Conservation (phyloP, 2,113 vertebrate species). For the Centropus bengalensis region DNA sequence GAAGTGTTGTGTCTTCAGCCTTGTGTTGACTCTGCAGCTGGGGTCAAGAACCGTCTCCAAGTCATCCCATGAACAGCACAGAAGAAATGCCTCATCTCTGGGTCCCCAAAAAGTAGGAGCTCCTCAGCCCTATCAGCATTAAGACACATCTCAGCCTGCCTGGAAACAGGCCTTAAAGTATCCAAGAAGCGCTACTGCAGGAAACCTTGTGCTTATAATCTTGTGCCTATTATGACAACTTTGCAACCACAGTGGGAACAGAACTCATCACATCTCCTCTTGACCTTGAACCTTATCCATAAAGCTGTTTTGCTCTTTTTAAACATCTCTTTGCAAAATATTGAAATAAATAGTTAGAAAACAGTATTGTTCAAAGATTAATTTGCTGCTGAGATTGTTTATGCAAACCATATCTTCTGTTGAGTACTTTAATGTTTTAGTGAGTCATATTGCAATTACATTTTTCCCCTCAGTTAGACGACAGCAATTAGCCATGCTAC, state of each 20-base stretch:
- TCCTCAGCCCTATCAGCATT: not conserved
- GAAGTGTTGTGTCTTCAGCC: not conserved
- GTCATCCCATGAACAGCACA: not conserved
- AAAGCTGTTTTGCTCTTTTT: not conserved
- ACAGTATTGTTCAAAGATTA: slow-evolving; percentile 49
- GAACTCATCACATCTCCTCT: not conserved
- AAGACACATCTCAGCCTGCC: not conserved
- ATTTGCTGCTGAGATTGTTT: slow-evolving; percentile 49
- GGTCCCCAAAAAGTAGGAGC: not conserved
- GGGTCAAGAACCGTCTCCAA: not conserved
- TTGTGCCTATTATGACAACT: not conserved
- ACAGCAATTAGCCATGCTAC: slow-evolving; percentile 61
- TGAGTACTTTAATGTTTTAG: slow-evolving; percentile 50
- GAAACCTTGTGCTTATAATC: not conserved
- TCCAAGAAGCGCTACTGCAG: not conserved
- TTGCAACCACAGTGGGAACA: not conserved
- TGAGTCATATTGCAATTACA: slow-evolving; percentile 60
- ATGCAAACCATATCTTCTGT: slow-evolving; percentile 57
- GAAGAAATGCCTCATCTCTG: not conserved
- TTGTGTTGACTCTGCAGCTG: not conserved
- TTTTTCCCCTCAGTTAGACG: slow-evolving; percentile 45
- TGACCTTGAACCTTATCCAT: not conserved
- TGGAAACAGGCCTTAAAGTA: not conserved
- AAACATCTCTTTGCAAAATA: slow-evolving; percentile 25
- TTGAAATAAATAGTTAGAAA: slow-evolving; percentile 19